phyloP scores from a whole-genome alignment of 2,888 invertebrate genomes.

The Drosophila antonietae region DNA sequence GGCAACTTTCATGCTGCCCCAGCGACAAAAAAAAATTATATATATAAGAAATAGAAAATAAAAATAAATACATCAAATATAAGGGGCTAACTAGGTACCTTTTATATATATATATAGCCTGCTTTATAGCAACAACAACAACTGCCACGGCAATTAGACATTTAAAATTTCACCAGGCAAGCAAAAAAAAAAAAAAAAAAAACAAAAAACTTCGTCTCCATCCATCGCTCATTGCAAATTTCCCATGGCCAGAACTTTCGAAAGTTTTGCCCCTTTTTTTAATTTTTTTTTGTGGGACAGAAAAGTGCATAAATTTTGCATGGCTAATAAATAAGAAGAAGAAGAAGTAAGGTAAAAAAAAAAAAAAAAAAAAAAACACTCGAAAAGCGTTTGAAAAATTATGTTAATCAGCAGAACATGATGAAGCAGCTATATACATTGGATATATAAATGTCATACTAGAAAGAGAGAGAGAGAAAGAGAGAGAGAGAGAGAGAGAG shows the following conservation, averaged over 20 bases:
- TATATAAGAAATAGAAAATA: conserved; percentile 13
- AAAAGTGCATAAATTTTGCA: conserved; percentile 72
- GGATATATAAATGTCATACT: neutral
- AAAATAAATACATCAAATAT: conserved; percentile 34
- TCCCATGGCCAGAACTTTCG: conserved; percentile 73
- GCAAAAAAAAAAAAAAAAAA: neutral
- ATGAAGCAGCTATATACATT: neutral
- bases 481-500: no score
- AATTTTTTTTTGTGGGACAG: conserved; percentile 8
- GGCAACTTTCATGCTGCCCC: conserved; percentile 42
- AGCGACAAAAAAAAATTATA: conserved; percentile 11
- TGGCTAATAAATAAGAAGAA: conserved; percentile 47
- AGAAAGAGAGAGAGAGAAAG: no score
- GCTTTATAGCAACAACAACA: conserved; percentile 9
- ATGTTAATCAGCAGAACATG: neutral
- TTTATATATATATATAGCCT: conserved; percentile 1
- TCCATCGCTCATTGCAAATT: conserved; percentile 62
- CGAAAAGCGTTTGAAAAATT: conserved; percentile 29
- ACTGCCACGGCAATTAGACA: conserved; percentile 51
- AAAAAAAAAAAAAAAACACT: neutral
- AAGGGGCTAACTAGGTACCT: conserved; percentile 32
- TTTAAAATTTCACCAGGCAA: conserved; percentile 49
- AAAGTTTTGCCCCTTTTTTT: conserved; percentile 50
- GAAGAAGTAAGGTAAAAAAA: neutral
- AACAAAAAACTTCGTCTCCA: conserved; percentile 22